Conservation (phyloP, 2,797 vertebrate genomes). For the Monodelphis domestica region DNA sequence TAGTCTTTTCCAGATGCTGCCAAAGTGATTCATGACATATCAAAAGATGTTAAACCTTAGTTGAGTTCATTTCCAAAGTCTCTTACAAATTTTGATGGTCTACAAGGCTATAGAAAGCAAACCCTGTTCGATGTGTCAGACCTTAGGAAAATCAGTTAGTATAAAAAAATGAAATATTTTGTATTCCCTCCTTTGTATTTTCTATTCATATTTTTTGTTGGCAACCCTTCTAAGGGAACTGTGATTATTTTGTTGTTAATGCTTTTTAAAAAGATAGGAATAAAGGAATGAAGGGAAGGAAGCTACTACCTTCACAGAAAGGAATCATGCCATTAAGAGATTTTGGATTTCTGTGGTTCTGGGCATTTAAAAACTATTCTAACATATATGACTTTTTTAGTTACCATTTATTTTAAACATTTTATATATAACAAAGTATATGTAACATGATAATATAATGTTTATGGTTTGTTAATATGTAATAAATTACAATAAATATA, state of each 20-base stretch:
- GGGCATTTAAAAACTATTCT: constrained; percentile 30
- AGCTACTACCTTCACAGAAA: constrained; percentile 1
- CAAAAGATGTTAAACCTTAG: not conserved
- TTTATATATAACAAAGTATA: too few relatives aligned
- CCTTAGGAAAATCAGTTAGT: not conserved
- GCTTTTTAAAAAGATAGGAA: not conserved
- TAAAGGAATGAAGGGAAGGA: constrained; percentile 1
- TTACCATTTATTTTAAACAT: too few relatives aligned
- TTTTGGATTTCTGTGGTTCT: not conserved
- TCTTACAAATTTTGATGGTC: not conserved
- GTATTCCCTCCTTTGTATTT: not conserved
- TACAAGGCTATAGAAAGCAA: not conserved
- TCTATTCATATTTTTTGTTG: constrained; percentile 38
- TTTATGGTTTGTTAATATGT: too few relatives aligned
- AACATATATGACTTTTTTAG: not conserved
- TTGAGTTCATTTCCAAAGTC: not conserved
- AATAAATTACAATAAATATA: too few relatives aligned
- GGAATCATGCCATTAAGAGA: not conserved
- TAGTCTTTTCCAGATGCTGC: not conserved
- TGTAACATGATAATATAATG: too few relatives aligned
- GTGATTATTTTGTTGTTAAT: constrained; percentile 46
- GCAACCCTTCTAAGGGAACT: not conserved
- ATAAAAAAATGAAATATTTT: not conserved
- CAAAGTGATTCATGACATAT: not conserved
- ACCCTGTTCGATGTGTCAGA: not conserved